A percentile compares a stretch with the other conserved stretches of the same genome.
Evolutionary conservation across 2,888 invertebrate genomes (phyloP).

Genomic region (Chymomyza fuscimana): DNA sequence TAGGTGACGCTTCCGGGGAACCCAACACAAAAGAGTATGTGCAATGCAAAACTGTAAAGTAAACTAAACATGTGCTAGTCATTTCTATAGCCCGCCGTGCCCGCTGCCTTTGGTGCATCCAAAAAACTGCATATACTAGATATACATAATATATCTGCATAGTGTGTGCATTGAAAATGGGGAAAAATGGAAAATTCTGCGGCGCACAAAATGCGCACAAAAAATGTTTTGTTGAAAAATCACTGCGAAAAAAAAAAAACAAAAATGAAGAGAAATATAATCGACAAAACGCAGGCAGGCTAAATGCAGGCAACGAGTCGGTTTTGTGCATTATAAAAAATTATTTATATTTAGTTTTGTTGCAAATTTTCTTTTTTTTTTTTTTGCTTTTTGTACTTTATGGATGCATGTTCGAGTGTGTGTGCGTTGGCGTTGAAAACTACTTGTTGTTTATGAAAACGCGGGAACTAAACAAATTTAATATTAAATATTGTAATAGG

Average conservation of each 20-base stretch:
- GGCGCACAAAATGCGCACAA: conserved; percentile 69
- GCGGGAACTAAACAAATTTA: neutral
- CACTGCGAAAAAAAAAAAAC: conserved; percentile 26
- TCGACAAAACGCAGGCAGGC: conserved; percentile 13
- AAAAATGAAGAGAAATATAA: conserved; percentile 13
- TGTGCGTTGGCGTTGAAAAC: conserved; percentile 13
- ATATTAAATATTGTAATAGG: conserved; percentile 26
- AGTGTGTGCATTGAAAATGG: conserved; percentile 43
- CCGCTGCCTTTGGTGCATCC: neutral
- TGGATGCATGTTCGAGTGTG: neutral
- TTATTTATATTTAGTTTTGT: conserved; percentile 54
- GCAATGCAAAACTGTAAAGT: conserved; percentile 68
- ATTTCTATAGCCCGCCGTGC: conserved; percentile 41
- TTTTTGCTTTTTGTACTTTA: conserved; percentile 1
- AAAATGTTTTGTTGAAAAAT: conserved; percentile 62
- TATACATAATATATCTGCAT: conserved; percentile 56
- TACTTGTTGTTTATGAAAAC: conserved; percentile 28
- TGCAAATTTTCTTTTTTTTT: conserved; percentile 20
- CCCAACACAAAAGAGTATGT: too few relatives aligned
- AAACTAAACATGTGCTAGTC: conserved; percentile 76
- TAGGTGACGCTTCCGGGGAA: neutral
- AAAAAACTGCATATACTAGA: conserved; percentile 12
- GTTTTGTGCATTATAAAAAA: conserved; percentile 57
- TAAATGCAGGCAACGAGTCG: conserved; percentile 3
- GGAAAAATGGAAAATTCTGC: conserved; percentile 66